phyloP scores from a whole-genome alignment of 2,113 vertebrate species.

The Chlorodrepanis virens region DNA sequence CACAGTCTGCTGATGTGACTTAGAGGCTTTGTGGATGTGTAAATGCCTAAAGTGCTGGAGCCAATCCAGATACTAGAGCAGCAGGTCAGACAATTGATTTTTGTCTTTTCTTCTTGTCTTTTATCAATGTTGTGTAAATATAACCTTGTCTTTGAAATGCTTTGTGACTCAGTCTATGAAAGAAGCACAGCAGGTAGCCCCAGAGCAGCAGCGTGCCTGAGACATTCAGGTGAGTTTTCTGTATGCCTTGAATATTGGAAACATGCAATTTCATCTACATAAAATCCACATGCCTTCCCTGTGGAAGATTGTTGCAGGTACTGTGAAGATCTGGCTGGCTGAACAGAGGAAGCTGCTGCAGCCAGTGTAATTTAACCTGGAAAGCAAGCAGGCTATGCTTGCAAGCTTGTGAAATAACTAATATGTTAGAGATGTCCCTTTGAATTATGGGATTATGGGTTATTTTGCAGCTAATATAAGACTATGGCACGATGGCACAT shows the following conservation, averaged over 20 bases:
- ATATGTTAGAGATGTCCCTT: neutral
- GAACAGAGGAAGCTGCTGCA: neutral
- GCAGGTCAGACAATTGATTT: neutral
- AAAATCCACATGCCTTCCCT: neutral
- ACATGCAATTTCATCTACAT: neutral
- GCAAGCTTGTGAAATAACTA: neutral
- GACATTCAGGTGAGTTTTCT: neutral
- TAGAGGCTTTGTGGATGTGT: neutral
- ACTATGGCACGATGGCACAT: fast-evolving
- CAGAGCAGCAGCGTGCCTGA: neutral
- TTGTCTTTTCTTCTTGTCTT: neutral
- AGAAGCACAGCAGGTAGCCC: neutral
- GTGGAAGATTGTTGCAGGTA: neutral
- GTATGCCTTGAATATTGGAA: neutral
- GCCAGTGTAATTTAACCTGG: neutral
- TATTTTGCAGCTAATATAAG: neutral
- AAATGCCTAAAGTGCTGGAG: neutral
- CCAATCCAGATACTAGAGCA: neutral
- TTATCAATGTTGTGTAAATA: neutral
- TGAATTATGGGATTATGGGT: fast-evolving
- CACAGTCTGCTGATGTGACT: neutral
- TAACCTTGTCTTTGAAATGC: fast-evolving
- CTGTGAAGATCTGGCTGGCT: neutral
- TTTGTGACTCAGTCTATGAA: fast-evolving
- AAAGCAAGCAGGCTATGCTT: neutral